These are phyloP conservation scores for Polyodon spathula DNA, from an alignment of 2,113 vertebrate genomes.

Conservation along the genomic window DNA sequence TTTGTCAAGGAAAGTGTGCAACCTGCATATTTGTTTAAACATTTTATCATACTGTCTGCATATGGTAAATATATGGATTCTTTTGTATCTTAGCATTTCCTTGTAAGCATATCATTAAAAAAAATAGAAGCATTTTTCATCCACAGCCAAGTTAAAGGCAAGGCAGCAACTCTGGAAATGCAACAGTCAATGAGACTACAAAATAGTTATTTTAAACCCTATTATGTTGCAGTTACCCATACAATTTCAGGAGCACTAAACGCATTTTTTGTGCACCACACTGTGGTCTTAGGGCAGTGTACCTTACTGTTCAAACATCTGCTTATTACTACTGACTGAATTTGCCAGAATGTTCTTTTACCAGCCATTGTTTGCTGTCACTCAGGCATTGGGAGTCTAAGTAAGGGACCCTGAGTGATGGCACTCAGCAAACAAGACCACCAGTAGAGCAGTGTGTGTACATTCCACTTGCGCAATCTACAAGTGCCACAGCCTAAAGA, in stretches of 20 bases:
- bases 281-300: constrained; percentile 14
- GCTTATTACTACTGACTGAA: too few species aligned
- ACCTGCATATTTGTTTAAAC: too few species aligned
- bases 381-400: constrained; percentile 18
- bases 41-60: too few species aligned
- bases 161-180: not conserved
- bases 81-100: not conserved
- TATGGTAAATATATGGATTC: not conserved
- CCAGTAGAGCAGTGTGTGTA: constrained; percentile 17
- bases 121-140: not conserved
- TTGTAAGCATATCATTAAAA: not conserved
- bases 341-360: constrained; percentile 3
- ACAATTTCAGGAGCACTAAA: constrained; percentile 37
- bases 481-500: not conserved
- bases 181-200: not conserved
- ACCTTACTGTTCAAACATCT: not conserved
- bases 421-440: constrained; percentile 20
- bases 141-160: not conserved
- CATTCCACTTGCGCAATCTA: constrained; percentile 3
- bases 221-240: not conserved
- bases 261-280: constrained; percentile 18
- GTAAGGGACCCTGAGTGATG: constrained; percentile 30
- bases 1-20: too few species aligned
- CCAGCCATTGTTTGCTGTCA: constrained; percentile 21
- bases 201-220: not conserved